These are phyloP conservation scores for Cecropterus lyciades DNA, from an alignment of 1,140 invertebrate species.

Conservation along the genomic window DNA sequence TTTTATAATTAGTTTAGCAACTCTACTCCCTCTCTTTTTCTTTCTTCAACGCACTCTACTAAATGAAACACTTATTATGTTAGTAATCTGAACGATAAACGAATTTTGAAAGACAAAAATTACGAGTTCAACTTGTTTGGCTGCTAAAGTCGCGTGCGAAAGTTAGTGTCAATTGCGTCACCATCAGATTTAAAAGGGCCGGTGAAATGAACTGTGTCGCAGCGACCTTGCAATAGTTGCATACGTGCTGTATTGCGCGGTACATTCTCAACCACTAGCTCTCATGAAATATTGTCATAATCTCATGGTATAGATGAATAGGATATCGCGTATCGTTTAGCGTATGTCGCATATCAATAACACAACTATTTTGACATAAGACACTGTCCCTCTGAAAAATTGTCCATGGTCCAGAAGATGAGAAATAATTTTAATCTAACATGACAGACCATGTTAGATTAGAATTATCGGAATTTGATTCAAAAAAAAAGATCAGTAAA, in stretches of 20 bases:
- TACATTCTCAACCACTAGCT: background rate
- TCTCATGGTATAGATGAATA: too few species aligned
- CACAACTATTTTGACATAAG: too few species aligned
- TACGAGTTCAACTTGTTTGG: background rate
- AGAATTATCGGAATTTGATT: background rate
- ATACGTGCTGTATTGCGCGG: background rate
- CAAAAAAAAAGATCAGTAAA: background rate
- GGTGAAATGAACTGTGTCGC: slow-evolving; percentile 3
- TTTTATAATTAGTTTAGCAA: too few species aligned
- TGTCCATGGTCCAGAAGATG: too few species aligned
- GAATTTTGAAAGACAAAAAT: background rate
- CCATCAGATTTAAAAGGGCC: background rate
- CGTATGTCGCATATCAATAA: too few species aligned
- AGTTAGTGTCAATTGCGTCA: background rate
- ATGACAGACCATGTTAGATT: too few species aligned
- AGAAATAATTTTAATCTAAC: too few species aligned
- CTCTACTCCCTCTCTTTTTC: background rate
- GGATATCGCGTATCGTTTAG: too few species aligned
- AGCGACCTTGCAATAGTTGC: background rate
- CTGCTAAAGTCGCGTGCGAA: background rate
- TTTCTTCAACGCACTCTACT: too few species aligned
- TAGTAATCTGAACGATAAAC: background rate
- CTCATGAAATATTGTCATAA: background rate
- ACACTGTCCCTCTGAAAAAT: too few species aligned
- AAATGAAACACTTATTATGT: too few species aligned